Base-by-base conservation (phyloP, 2,888 invertebrate genomes). In the Subacronicta megacephala region DNA sequence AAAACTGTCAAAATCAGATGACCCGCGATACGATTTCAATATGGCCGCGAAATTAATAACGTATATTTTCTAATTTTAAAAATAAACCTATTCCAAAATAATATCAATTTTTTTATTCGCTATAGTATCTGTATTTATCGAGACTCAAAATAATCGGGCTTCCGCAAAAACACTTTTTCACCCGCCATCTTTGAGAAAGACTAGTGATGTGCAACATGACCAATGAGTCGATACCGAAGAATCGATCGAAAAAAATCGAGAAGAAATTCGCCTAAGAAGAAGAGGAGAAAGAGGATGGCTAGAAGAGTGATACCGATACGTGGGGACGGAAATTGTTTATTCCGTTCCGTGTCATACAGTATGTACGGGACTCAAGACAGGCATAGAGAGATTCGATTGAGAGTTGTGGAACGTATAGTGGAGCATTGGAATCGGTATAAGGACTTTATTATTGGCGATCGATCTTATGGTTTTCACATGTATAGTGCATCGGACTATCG, bases 251-350 rank as follows among this genome's bases (percentile, higher is more conserved):
- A 50, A 61, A 62, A 63, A 42, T 54, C 44, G 52, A 62, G 35
- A 58, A 58, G 47, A 44, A 44, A 59, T 42, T 72, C 38, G 13
- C 35, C 31, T 54, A 66, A 63, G 35, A 61, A 51, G 41, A 68
- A 67, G 43, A 68, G 55, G 50, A 62, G 36, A 46, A 72, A 57
- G 53, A 61, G 45, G 33, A 72, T 92, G 90, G 61, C 89, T 17
- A 80, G 84, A 1, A 84, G 84, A 29, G 60, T 92, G 10, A 72
- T 93, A 56, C 70, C 90, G 12, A 93, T 93, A 33, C 77, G 84
- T 3, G 93, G 92, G 1, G 92, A 93, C 57, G 93, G 92, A 2
- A 93, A 93, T 62, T 93, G 92, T 70, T 78, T 93, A 67, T 93
- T 92, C 62, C 83, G 92, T 61, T 92, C 93, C 0, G 75, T 92